Percentiles rank a stretch among this genome's conserved stretches.
Evolutionary conservation across 2,888 invertebrate genomes (phyloP).

Genomic region (Eilema sororculum): DNA sequence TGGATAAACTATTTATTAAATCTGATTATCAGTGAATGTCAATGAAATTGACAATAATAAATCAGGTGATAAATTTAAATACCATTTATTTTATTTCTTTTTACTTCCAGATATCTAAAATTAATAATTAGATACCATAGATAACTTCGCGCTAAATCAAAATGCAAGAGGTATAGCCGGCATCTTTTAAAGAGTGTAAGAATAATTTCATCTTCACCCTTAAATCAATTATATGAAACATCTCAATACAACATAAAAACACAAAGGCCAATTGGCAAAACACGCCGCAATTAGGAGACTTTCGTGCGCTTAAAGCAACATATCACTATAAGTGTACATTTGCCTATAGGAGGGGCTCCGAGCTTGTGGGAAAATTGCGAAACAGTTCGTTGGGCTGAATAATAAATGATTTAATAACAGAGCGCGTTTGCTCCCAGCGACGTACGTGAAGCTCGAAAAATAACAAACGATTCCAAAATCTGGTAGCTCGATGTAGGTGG

Average conservation of each 20-base stretch:
- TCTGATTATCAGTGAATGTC: too few relatives aligned
- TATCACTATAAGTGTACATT: slow-evolving; percentile 60
- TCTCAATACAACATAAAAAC: neutral
- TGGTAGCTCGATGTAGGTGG: slow-evolving; percentile 65
- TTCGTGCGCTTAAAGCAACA: slow-evolving; percentile 53
- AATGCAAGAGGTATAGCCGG: neutral
- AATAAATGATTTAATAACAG: slow-evolving; percentile 87
- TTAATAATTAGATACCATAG: neutral
- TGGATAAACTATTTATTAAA: too few relatives aligned
- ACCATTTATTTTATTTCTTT: too few relatives aligned
- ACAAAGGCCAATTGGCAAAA: slow-evolving; percentile 29
- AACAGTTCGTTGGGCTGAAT: slow-evolving; percentile 85
- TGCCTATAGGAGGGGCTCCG: slow-evolving; percentile 54
- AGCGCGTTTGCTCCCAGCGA: slow-evolving; percentile 80
- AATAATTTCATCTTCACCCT: neutral
- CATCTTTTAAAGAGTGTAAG: neutral
- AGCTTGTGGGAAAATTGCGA: slow-evolving; percentile 83
- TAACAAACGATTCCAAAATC: slow-evolving; percentile 83
- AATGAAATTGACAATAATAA: too few relatives aligned
- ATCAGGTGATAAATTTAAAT: too few relatives aligned
- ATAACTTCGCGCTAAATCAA: neutral
- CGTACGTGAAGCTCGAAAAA: slow-evolving; percentile 81
- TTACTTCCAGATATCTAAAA: too few relatives aligned
- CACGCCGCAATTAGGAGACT: slow-evolving; percentile 52
- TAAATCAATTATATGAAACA: neutral